Evolutionary conservation across 2,113 vertebrate genomes (phyloP), one percentile per base, ranked within the genome.

Genomic region (Psettodes erumei): DNA sequence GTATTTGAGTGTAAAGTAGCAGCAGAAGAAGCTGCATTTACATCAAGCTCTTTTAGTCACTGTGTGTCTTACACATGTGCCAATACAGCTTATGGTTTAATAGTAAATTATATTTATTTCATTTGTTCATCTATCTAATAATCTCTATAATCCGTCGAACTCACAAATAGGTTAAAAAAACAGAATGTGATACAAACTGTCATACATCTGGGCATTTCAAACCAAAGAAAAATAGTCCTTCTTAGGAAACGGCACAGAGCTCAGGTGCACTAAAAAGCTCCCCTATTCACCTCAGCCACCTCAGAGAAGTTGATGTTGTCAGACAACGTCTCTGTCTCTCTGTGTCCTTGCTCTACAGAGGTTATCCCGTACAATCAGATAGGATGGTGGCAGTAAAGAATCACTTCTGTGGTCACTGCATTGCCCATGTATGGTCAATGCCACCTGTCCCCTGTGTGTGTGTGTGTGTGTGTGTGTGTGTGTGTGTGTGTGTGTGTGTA

Each of bases 341-440:
- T 68, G 81, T 88, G 91, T 90, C 91, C 86, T 91, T 89, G 78
- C 76, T 78, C 83, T 67, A 73, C 71, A 90, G 76, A 92, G 91
- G 91, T 92, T 90, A 89, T 83, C 75, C 83, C 72, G 79, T 68
- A 84, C 68, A 81, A 89, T 89, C 86, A 91, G 87, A 91, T 84
- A 82, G 82, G 75, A 83, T 38, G 67, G 65, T 77, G 75, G 82
- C 58, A 83, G 87, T 81, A 89, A 91, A 87, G 77, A 91, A 91
- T 86, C 86, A 84, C 85, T 83, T 81, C 66, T 88, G 86, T 77
- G 83, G 86, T 85, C 18, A 35, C 74, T 71, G 71, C 78, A 66
- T 88, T 64, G 47, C 71, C 79, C 67, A 81, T 53, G 68, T 84
- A 86, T 77, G 69, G 61, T 81, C 81, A 76, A 43, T 85, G 86